Conservation (phyloP, 2,888 invertebrate species). For the Tromatobia lineatoria region DNA sequence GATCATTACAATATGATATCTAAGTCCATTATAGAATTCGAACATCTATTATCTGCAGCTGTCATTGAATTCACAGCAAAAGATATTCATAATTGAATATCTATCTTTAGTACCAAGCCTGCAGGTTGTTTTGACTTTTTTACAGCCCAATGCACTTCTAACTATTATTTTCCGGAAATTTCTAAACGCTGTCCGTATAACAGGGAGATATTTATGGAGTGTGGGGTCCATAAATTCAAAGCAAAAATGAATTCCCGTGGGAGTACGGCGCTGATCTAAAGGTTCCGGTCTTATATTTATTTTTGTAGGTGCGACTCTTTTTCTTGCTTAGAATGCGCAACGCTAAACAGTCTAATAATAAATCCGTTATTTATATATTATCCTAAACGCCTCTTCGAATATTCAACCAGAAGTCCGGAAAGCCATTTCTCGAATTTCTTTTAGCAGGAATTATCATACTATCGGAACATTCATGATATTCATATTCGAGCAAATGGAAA, state of each 20-base stretch:
- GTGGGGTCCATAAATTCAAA: conserved; percentile 2
- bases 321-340: not conserved
- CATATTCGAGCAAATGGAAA: not conserved
- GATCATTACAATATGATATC: too few species aligned
- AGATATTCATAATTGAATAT: not conserved
- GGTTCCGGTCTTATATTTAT: conserved; percentile 17
- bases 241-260: conserved; percentile 11
- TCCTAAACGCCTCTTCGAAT: conserved; percentile 1
- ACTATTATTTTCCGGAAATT: not conserved
- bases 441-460: not conserved
- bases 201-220: conserved; percentile 3
- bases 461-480: not conserved
- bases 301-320: not conserved
- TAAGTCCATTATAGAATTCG: too few species aligned
- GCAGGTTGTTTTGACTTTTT: not conserved
- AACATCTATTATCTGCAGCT: too few species aligned
- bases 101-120: not conserved
- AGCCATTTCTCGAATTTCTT: not conserved
- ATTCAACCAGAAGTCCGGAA: not conserved
- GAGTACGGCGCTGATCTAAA: conserved; percentile 9
- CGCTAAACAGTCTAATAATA: not conserved
- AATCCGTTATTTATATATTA: not conserved
- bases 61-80: not conserved
- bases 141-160: not conserved
- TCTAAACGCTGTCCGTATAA: not conserved